Evolutionary conservation across 2,888 invertebrate genomes (phyloP), one percentile per base, ranked within the genome.

Genomic region (Anaspis maculata): DNA sequence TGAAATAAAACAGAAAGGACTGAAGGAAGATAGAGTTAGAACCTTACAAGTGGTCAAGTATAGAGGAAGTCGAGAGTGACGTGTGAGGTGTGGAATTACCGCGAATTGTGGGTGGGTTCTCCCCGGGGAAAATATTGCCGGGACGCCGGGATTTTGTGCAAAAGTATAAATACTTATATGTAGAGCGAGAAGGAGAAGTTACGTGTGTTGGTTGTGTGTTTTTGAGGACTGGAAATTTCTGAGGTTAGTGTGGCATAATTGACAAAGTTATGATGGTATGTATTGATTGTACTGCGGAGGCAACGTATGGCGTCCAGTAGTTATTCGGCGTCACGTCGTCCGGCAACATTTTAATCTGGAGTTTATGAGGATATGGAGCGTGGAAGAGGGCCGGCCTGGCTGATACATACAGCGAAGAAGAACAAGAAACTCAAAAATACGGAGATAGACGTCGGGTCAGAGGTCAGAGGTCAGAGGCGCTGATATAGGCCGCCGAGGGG

Each of bases 351-450:
- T 40, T 40, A 36, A 40, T 40, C 36, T 37, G 32, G 37, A 40
- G 33, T 40, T 39, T 36, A 39, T 30, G 33, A 40, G 37, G 37
- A 49, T 40, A 42, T 45, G 42, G 49, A 45, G 49, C 46, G 47
- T 52, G 53, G 52, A 53, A 54, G 53, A 56, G 52, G 51, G 49
- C 49, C 52, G 48, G 51, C 42, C 49, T 25, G 28, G n/a, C n/a
- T n/a, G n/a, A n/a, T n/a, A n/a, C n/a, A n/a, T n/a, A n/a, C n/a
- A n/a, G n/a, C n/a, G n/a, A n/a, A n/a, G n/a, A n/a, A n/a, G n/a
- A 40, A 37, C 19, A 27, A 37, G 22, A 30, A 34, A 34, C 32
- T 27, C 27, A 38, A 34, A 38, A 34, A 38, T 32, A 26, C 32
- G 28, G 32, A 33, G 32, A n/a, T n/a, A n/a, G n/a, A 33, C 32